Conservation (phyloP, 1,140 invertebrate species). For the Dendrolimus kikuchii region DNA sequence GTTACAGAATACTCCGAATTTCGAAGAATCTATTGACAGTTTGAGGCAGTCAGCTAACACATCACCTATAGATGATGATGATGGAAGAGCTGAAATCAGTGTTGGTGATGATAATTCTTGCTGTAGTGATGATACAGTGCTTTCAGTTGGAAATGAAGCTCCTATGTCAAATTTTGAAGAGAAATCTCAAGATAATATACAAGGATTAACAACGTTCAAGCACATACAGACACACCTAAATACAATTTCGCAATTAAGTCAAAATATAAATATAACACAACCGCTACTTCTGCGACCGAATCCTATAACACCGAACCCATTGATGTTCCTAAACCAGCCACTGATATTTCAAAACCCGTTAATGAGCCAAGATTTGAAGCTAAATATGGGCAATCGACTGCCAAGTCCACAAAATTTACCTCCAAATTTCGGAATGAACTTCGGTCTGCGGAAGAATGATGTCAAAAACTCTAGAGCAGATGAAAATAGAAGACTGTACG, state of each 20-base stretch:
- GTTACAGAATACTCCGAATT: constrained; percentile 63
- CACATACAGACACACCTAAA: constrained; percentile 75
- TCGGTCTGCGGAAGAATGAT: constrained; percentile 32
- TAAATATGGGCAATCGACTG: constrained; percentile 31
- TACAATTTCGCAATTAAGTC: constrained; percentile 73
- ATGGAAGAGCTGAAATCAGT: constrained; percentile 51
- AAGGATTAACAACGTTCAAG: constrained; percentile 70
- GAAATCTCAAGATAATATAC: constrained; percentile 27
- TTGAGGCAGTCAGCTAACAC: constrained; percentile 32
- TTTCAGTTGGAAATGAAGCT: constrained; percentile 79
- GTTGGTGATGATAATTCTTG: constrained; percentile 72
- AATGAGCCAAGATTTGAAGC: constrained; percentile 48
- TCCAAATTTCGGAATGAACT: constrained; percentile 39
- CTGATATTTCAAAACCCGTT: constrained; percentile 61
- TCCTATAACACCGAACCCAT: constrained; percentile 66
- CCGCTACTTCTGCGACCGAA: constrained; percentile 60
- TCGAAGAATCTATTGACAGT: constrained; percentile 32
- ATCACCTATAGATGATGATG: constrained; percentile 50
- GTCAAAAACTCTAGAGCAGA: constrained; percentile 28
- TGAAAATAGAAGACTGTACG: constrained; percentile 45
- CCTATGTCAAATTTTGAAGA: constrained; percentile 36
- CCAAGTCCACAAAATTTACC: constrained; percentile 33
- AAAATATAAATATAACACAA: constrained; percentile 60
- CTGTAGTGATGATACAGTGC: constrained; percentile 77
- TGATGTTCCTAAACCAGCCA: constrained; percentile 69